Evolutionary conservation across 2,113 vertebrate genomes (phyloP).

Genomic region (Leptobrachium leishanense): DNA sequence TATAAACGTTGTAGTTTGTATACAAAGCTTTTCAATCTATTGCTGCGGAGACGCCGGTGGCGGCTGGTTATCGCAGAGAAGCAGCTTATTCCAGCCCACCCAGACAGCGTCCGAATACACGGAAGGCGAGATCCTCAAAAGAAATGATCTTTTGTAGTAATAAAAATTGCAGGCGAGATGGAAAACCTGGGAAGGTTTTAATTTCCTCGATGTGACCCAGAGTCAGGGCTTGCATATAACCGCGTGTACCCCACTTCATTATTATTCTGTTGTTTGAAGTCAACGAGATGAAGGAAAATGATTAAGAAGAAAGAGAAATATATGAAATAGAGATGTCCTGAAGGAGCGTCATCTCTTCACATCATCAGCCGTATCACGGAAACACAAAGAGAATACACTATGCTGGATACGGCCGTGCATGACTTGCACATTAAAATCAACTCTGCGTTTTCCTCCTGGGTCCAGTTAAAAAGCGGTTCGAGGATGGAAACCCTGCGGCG

Average conservation of each 20-base stretch:
- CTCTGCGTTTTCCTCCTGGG: no score
- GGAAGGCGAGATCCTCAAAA: background rate
- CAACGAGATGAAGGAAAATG: constrained; percentile 16
- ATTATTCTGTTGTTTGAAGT: constrained; percentile 19
- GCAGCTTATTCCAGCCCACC: background rate
- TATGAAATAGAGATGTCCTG: constrained; percentile 11
- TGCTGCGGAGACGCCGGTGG: no score
- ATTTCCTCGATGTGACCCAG: constrained; percentile 36
- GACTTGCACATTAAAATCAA: constrained; percentile 1
- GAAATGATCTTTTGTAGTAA: constrained; percentile 4
- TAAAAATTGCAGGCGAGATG: constrained; percentile 15
- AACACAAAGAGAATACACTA: background rate
- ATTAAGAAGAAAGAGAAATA: background rate
- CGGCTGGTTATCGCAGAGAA: background rate
- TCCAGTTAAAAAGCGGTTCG: no score
- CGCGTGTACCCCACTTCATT: constrained; percentile 13
- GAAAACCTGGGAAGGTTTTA: constrained; percentile 6
- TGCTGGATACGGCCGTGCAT: background rate
- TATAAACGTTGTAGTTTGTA: no score
- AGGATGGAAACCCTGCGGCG: no score
- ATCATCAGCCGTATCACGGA: constrained; percentile 3
- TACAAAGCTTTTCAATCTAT: no score
- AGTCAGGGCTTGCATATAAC: background rate
- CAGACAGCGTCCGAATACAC: no score
- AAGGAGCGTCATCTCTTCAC: background rate